Evolutionary conservation across 1,140 invertebrate genomes (phyloP).

Genomic region (Conus betulinus): DNA sequence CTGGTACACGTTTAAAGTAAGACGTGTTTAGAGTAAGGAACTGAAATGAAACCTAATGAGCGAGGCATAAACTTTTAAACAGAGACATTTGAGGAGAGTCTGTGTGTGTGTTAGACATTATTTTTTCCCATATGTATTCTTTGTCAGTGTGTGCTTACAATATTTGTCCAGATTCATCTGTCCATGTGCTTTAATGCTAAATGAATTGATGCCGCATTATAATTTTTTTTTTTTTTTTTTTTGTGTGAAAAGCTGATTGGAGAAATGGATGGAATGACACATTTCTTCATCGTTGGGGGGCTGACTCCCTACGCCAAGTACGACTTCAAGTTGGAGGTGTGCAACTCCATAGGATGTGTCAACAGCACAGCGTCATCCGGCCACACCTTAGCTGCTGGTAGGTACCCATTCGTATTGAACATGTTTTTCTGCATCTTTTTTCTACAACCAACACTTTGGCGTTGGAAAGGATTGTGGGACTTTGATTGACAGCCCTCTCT

Average conservation of each 20-base stretch:
- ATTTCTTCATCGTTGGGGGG: conserved; percentile 49
- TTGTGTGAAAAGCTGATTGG: conserved; percentile 50
- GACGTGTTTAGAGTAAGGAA: too few species aligned
- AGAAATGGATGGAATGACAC: conserved; percentile 40
- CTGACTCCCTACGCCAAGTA: conserved; percentile 67
- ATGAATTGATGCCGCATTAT: conserved; percentile 1
- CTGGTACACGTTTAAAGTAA: too few species aligned
- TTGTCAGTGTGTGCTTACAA: too few species aligned
- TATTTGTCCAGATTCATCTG: not conserved
- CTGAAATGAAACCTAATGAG: too few species aligned
- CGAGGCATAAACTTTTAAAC: too few species aligned
- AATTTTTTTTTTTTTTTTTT: conserved; percentile 23
- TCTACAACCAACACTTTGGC: too few species aligned
- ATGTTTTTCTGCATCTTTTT: too few species aligned
- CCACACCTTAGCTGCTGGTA: conserved; percentile 65
- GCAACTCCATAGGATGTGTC: conserved; percentile 72
- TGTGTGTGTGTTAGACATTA: too few species aligned
- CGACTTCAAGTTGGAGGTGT: conserved; percentile 66
- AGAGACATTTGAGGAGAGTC: too few species aligned
- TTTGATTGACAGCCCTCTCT: too few species aligned
- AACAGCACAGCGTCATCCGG: conserved; percentile 66
- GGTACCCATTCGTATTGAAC: not conserved
- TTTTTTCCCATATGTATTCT: too few species aligned
- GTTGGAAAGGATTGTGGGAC: too few species aligned
- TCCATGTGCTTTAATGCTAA: not conserved